These are phyloP conservation scores for Yponomeuta cagnagella DNA, from an alignment of 2,888 invertebrate genomes.

Conservation along the genomic window DNA sequence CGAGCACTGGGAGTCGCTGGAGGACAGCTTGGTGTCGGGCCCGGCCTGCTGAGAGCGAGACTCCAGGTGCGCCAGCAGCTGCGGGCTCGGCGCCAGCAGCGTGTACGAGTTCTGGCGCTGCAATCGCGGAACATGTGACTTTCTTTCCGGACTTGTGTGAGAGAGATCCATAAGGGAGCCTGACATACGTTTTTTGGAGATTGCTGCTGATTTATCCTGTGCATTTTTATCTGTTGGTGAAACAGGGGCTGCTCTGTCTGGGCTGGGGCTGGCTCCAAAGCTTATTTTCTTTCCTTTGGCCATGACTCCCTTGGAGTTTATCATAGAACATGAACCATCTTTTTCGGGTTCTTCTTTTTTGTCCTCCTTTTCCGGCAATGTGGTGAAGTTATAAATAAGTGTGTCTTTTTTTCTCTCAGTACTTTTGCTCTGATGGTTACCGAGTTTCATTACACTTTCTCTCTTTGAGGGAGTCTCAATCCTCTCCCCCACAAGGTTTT, in stretches of 20 bases:
- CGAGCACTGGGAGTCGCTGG: constrained; percentile 62
- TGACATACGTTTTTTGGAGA: constrained; percentile 22
- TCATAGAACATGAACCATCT: neutral
- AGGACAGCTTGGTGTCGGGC: constrained; percentile 67
- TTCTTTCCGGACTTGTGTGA: constrained; percentile 43
- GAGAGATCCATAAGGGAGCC: constrained; percentile 64
- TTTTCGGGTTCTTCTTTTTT: neutral
- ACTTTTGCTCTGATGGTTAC: neutral
- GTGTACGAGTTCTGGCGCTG: constrained; percentile 83
- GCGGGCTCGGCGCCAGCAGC: constrained; percentile 84
- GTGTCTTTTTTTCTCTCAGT: neutral
- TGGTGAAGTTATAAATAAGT: neutral
- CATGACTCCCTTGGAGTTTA: neutral
- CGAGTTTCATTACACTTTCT: neutral
- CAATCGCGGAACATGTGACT: constrained; percentile 69
- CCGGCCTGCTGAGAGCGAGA: constrained; percentile 64
- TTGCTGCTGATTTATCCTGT: neutral
- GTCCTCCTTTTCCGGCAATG: neutral
- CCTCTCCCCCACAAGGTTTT: neutral
- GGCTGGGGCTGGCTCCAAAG: neutral
- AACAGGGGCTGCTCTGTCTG: neutral
- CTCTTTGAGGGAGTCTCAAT: neutral
- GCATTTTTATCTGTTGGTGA: neutral
- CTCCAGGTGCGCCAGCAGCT: constrained; percentile 79
- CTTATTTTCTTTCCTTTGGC: neutral